Conservation (phyloP, 2,888 invertebrate species). For the Imbricaverruca yamaguchii region DNA sequence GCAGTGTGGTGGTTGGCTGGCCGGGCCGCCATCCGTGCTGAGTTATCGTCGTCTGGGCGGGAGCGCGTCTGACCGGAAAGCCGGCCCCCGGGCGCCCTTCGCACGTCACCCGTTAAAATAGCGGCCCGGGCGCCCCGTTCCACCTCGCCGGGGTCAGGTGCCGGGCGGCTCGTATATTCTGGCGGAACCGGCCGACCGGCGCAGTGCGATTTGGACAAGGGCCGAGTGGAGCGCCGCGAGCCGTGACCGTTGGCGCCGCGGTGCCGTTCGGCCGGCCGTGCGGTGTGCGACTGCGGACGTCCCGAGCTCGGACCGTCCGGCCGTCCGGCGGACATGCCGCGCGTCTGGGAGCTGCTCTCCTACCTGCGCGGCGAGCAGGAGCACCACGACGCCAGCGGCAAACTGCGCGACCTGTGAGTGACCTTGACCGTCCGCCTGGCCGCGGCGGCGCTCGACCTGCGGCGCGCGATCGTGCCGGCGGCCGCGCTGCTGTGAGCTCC, state of each 20-base stretch:
- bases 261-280: background rate
- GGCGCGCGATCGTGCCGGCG: too few species aligned
- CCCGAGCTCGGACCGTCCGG: background rate
- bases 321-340: background rate
- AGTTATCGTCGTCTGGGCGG: background rate
- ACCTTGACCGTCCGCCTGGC: too few species aligned
- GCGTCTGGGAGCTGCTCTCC: conserved; percentile 11
- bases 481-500: too few species aligned
- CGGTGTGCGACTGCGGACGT: too few species aligned
- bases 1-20: background rate
- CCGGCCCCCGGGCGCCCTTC: background rate
- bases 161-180: background rate
- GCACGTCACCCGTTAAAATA: background rate
- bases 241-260: background rate
- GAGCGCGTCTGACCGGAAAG: background rate
- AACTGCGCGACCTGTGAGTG: conserved; percentile 2
- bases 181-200: background rate
- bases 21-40: background rate
- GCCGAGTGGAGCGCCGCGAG: background rate
- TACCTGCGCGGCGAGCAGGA: background rate
- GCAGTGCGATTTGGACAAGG: background rate
- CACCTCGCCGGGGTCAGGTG: background rate
- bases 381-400: background rate
- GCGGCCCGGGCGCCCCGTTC: background rate
- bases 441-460: too few species aligned